phyloP scores from a whole-genome alignment of 2,888 invertebrate species.

The Sycophila texana region DNA sequence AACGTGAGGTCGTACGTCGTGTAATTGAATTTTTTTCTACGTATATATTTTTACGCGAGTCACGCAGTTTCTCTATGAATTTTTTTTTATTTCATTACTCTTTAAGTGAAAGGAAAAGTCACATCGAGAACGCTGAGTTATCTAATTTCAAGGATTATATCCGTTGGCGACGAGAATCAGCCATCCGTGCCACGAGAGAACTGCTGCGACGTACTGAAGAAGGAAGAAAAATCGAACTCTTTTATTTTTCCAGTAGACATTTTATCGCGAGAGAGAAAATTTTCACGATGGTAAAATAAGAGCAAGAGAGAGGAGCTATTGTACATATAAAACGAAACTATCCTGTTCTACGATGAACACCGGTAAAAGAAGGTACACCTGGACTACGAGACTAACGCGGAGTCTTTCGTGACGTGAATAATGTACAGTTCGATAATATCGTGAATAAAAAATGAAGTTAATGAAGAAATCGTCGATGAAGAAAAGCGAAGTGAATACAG shows the following conservation, averaged over 20 bases:
- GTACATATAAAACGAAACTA: conserved; percentile 48
- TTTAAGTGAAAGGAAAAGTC: conserved; percentile 39
- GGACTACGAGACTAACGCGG: conserved; percentile 58
- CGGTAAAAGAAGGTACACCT: conserved; percentile 47
- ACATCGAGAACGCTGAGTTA: conserved; percentile 38
- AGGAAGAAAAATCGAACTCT: conserved; percentile 28
- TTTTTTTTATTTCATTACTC: conserved; percentile 32
- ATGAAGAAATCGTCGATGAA: conserved; percentile 53
- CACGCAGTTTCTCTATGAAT: conserved; percentile 34
- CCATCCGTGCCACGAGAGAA: conserved; percentile 55
- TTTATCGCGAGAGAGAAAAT: conserved; percentile 33
- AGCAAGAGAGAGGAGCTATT: conserved; percentile 38
- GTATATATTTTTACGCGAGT: conserved; percentile 53
- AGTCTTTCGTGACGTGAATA: conserved; percentile 60
- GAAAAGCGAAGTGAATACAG: conserved; percentile 42
- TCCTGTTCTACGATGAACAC: conserved; percentile 48
- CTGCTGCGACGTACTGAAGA: conserved; percentile 44
- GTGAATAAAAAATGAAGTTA: conserved; percentile 33
- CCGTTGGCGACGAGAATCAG: conserved; percentile 44
- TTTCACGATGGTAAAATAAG: conserved; percentile 36
- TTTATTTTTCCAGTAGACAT: conserved; percentile 48
- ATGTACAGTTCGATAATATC: conserved; percentile 47
- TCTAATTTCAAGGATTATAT: conserved; percentile 44
- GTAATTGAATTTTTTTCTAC: conserved; percentile 55
- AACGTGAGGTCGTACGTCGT: conserved; percentile 45